Conservation (phyloP, 2,113 vertebrate species). For the Smithornis capensis region DNA sequence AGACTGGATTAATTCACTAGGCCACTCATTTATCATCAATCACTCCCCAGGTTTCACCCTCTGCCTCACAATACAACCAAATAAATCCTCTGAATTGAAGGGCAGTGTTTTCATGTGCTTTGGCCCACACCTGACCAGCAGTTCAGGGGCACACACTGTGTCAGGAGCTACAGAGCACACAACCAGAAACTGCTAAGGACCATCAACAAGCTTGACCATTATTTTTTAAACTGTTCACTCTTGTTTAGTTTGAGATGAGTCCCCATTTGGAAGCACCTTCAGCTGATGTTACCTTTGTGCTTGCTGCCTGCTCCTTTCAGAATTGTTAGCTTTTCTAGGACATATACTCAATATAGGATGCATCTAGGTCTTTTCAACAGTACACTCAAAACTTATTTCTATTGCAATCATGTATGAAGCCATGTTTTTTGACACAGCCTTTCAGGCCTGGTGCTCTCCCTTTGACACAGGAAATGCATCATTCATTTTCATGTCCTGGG, state of each 20-base stretch:
- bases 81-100: not conserved
- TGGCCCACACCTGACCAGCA: not conserved
- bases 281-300: not conserved
- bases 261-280: not conserved
- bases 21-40: not conserved
- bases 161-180: not conserved
- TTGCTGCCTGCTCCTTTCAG: not conserved
- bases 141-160: not conserved
- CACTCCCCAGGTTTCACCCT: not conserved
- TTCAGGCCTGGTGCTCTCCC: not conserved
- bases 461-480: not conserved
- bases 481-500: not conserved
- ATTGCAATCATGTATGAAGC: not conserved
- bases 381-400: not conserved
- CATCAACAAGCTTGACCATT: not conserved
- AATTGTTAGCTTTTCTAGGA: not conserved
- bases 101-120: not conserved
- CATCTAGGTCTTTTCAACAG: not conserved
- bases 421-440: not conserved
- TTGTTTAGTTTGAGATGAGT: not conserved
- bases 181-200: not conserved
- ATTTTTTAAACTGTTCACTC: not conserved
- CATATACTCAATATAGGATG: not conserved
- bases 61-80: not conserved
- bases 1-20: not conserved